Base-by-base conservation (phyloP, 1,140 invertebrate species). In the Catajapyx aquilonaris region DNA sequence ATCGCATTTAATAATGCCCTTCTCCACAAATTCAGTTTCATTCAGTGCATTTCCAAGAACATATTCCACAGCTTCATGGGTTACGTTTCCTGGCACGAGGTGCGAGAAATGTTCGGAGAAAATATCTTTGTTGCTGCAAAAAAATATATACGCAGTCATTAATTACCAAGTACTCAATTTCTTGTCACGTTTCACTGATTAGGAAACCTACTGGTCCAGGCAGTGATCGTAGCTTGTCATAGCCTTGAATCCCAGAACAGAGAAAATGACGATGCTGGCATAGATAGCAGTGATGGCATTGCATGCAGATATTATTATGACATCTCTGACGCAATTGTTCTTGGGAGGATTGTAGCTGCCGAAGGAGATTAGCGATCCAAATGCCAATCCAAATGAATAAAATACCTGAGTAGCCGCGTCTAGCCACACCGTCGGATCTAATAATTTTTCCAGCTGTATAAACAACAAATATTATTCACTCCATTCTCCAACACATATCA, bases 351-450 rank as follows among this genome's bases (percentile, higher is more conserved):
- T 90, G 60, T 90, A 90, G 35, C 78, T 83, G 25, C 81, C 83
- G 49, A 88, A 90, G 2, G 84, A 83, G 47, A 88, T 87, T 19
- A 90, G 62, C 0, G 84, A 86, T 15, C 87, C 87, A 54, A 91
- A 94, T 13, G 83, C 87, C 44, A 91, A 60, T 9, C 87, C 87
- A 53, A 94, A 85, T 3, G 81, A 87, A 57, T 91, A 94, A 59
- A 93, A 93, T 11, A 94, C 87, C 67, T 94, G 88, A 0, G 85
- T 90, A 5, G 86, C 86, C 3, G 88, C 87, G 53, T 90, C 86
- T 46, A 90, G 60, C 88, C 88, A 93, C 1, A 90, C 83, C 32
- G 66, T 80, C 1, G 80, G 76, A 47, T 81, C 68, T 25, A 73
- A 51, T 20, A 87, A 59, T 52, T 79, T 86, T 42, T 78, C 75